Conservation (phyloP, 92 coral and sea anemone genomes). For the Anthopleura xanthogrammica region DNA sequence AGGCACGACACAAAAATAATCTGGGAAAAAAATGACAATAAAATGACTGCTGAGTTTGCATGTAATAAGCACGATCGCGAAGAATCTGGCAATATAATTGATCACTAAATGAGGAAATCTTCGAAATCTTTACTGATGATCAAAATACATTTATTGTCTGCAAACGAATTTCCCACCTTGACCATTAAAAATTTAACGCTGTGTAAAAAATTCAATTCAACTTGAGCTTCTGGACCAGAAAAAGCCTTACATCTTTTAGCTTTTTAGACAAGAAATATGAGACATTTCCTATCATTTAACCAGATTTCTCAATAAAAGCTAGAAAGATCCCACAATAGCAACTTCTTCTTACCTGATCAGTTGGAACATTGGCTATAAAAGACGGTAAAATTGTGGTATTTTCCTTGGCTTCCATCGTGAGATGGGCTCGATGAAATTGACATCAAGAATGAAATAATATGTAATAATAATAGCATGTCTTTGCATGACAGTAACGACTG, state of each 20-base stretch:
- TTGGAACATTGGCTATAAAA: background rate
- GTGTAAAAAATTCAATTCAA: too few species aligned
- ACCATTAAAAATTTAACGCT: too few species aligned
- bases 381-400: background rate
- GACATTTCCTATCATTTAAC: background rate
- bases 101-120: background rate
- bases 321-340: background rate
- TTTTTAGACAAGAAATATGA: too few species aligned
- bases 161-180: background rate
- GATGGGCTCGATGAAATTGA: background rate
- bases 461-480: background rate
- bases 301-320: background rate
- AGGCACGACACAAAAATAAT: constrained; percentile 62
- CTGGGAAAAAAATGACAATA: constrained; percentile 11
- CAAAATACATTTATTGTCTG: background rate
- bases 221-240: too few species aligned
- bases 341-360: background rate
- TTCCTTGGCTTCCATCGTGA: background rate
- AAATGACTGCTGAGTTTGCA: background rate
- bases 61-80: background rate
- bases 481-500: background rate
- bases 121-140: background rate
- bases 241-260: too few species aligned
- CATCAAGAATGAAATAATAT: background rate
- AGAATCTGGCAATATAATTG: background rate